Percentiles rank a stretch among this genome's conserved stretches.
Evolutionary conservation across 2,113 vertebrate genomes (phyloP).

Genomic region (Seriola dumerili): DNA sequence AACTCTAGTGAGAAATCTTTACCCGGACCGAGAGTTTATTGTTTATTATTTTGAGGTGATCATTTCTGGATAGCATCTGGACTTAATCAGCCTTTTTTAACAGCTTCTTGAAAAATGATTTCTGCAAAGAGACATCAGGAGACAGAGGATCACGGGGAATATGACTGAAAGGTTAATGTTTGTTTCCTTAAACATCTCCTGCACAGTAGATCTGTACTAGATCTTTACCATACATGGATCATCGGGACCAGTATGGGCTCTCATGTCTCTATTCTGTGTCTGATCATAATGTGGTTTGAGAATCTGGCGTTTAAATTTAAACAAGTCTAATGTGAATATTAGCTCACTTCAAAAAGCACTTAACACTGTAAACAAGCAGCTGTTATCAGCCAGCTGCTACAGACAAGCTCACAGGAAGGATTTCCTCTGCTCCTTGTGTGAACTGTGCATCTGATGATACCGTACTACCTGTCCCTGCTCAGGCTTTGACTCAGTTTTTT

Average conservation of each 20-base stretch:
- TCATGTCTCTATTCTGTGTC: neutral
- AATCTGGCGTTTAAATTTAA: neutral
- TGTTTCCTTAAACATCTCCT: no score
- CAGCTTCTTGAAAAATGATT: no score
- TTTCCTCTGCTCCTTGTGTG: neutral
- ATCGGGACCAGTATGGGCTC: neutral
- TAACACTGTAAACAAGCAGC: conserved; percentile 50
- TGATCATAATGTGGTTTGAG: neutral
- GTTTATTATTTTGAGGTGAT: neutral
- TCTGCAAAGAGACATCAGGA: no score
- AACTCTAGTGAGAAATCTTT: conserved; percentile 3
- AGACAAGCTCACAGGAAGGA: neutral
- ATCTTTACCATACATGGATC: no score
- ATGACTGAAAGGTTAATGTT: no score
- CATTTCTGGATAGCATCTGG: no score
- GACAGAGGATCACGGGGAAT: no score
- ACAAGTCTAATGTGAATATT: conserved; percentile 11
- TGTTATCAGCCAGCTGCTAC: conserved; percentile 54
- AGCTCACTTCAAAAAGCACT: conserved; percentile 54
- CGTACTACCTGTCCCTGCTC: neutral
- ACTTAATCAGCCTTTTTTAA: no score
- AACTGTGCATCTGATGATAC: neutral
- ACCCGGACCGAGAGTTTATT: neutral
- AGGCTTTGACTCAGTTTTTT: neutral
- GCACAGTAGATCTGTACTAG: no score